These are phyloP conservation scores for Hemistola chrysoprasaria DNA, from an alignment of 2,888 invertebrate genomes.

Conservation along the genomic window DNA sequence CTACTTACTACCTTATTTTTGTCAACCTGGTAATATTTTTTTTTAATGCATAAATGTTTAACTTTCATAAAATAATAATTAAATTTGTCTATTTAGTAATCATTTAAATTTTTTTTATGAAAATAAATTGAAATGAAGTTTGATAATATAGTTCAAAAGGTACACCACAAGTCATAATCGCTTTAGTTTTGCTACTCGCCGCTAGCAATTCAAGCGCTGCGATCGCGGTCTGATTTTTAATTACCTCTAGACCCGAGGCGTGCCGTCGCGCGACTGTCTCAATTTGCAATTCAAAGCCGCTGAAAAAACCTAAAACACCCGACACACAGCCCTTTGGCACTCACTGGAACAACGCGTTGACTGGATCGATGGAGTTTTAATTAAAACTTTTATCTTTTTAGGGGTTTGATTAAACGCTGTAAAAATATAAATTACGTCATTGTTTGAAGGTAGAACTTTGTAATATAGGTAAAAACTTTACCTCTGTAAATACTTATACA, in stretches of 20 bases:
- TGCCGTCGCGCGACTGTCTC: conserved; percentile 46
- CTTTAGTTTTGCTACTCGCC: conserved; percentile 13
- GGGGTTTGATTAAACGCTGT: background rate
- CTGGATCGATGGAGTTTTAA: conserved; percentile 24
- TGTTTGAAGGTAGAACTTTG: too few relatives aligned
- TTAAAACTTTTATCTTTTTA: conserved; percentile 14
- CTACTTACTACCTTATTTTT: too few relatives aligned
- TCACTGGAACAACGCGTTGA: conserved; percentile 40
- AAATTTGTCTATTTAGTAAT: too few relatives aligned
- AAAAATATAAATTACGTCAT: too few relatives aligned
- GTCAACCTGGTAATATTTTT: too few relatives aligned
- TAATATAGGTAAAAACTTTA: too few relatives aligned
- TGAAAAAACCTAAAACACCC: conserved; percentile 79
- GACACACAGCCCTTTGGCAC: conserved; percentile 74
- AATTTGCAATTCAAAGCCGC: conserved; percentile 80
- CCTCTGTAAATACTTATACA: too few relatives aligned
- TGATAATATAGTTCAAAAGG: too few relatives aligned
- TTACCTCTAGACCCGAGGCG: conserved; percentile 49
- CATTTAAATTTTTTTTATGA: too few relatives aligned
- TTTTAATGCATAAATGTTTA: too few relatives aligned
- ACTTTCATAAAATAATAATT: too few relatives aligned
- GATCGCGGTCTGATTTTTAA: conserved; percentile 61
- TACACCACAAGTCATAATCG: background rate
- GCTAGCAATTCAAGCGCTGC: conserved; percentile 36
- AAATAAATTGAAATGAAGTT: too few relatives aligned